Evolutionary conservation across 2,888 invertebrate genomes (phyloP), one percentile per base, ranked within the genome.

Genomic region (Flabesymbios commensalis): DNA sequence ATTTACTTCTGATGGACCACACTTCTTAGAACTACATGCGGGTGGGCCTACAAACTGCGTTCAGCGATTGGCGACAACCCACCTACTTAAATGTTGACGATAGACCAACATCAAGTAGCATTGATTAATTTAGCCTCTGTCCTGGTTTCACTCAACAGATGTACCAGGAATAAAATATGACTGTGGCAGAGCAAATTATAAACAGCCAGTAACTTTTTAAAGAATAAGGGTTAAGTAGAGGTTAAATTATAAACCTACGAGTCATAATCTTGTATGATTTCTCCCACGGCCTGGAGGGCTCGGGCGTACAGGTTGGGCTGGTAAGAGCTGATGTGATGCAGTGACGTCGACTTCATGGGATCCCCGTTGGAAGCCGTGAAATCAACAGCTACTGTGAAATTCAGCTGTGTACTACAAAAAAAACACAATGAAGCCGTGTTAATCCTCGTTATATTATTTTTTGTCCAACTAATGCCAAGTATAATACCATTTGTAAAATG

Each of bases 321-420:
- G 72, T 81, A 76, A 0, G 81, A 79, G 63, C 75, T 78, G 57
- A 77, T 71, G 73, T 81, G 85, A 73, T 87, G 86, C 7, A 86
- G 78, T 2, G 84, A 85, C 2, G 73, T 72, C 0, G 83, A 75
- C 4, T 74, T 70, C 32, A 74, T 74, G 0, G 84, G 83, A 54
- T 83, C 76, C 3, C 84, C 84, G 69, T 85, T 85, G 24, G 81
- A 79, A 1, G 83, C 84, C 2, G 85, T 85, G 73, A 85, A 85
- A 67, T 85, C 85, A 29, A 85, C 76, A 2, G 84, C 83, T 45
- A 85, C 82, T 1, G 84, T 83, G 65, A 84, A 85, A 67, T 85
- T 83, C 33, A 85, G 69, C 74, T 85, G 78, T 14, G 81, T 78
- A 24, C 81, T 81, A 69, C 33, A 53, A 57, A 43, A 57, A 26